Conservation (phyloP, 2,113 vertebrate species). For the Lipotes vexillifer region DNA sequence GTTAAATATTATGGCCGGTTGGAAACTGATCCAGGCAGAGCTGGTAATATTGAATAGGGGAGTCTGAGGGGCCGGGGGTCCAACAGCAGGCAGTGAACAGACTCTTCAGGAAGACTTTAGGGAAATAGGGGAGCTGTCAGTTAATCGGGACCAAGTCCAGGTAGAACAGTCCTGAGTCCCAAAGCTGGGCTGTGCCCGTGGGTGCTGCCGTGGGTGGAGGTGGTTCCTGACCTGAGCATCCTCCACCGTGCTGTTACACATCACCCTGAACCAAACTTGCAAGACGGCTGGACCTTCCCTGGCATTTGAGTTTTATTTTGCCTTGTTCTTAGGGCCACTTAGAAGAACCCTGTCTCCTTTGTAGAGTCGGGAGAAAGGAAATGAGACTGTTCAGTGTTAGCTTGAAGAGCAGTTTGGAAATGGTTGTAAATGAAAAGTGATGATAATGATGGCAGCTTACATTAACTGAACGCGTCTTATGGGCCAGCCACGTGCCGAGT, state of each 20-base stretch:
- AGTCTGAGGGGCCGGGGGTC: background rate
- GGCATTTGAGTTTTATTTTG: background rate
- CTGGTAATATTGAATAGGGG: background rate
- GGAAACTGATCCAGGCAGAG: background rate
- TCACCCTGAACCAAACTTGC: background rate
- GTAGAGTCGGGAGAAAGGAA: background rate
- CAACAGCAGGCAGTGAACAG: background rate
- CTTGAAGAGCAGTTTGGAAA: background rate
- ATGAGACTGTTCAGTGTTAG: background rate
- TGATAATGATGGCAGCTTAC: background rate
- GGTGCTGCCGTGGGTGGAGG: background rate
- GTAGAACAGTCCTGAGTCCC: background rate
- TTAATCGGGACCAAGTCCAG: background rate
- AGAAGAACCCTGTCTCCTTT: background rate
- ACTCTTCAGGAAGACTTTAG: background rate
- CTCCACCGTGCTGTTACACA: accelerated
- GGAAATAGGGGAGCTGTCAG: background rate
- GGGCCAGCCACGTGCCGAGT: background rate
- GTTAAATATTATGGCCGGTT: background rate
- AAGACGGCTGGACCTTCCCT: background rate
- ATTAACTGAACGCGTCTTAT: background rate
- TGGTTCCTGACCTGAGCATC: background rate
- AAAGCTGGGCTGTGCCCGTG: background rate
- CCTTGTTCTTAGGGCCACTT: background rate
- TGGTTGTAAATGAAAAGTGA: background rate